Conservation (phyloP, 2,797 vertebrate genomes). For the Lithobates pipiens region DNA sequence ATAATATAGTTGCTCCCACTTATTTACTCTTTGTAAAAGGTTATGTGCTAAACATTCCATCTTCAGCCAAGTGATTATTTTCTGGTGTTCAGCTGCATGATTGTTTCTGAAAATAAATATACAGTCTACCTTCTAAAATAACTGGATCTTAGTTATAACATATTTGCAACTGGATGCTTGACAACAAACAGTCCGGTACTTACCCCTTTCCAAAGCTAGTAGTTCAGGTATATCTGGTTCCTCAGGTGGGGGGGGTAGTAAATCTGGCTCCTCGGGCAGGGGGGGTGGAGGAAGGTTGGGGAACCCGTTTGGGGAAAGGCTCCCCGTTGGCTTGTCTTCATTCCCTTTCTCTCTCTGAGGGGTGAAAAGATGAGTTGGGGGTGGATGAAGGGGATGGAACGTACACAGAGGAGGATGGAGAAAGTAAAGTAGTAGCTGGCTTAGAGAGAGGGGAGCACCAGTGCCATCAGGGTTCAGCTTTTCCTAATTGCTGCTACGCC, state of each 20-base stretch:
- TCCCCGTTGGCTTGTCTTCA: slow-evolving; percentile 76
- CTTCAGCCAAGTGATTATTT: too few species aligned
- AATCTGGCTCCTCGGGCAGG: slow-evolving; percentile 74
- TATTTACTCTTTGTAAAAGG: too few species aligned
- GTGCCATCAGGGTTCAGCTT: slow-evolving; percentile 1
- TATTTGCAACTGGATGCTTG: background rate
- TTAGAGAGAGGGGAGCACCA: background rate
- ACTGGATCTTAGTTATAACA: background rate
- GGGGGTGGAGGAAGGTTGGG: slow-evolving; percentile 76
- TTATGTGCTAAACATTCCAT: too few species aligned
- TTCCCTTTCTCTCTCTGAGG: slow-evolving; percentile 86
- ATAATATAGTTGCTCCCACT: too few species aligned
- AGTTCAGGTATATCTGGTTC: slow-evolving; percentile 77
- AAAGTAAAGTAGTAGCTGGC: slow-evolving; percentile 9
- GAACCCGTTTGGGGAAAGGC: slow-evolving; percentile 78
- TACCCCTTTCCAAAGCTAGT: slow-evolving; percentile 68
- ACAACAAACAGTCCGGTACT: slow-evolving; percentile 63
- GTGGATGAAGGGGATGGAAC: slow-evolving; percentile 59
- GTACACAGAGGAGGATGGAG: slow-evolving; percentile 61
- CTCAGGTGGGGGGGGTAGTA: slow-evolving; percentile 74
- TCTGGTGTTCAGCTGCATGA: too few species aligned
- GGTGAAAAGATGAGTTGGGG: slow-evolving; percentile 69
- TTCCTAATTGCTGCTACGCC: too few species aligned
- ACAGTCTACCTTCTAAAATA: too few species aligned
- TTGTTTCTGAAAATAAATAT: too few species aligned